Conservation (phyloP, 2,797 vertebrate species). For the Notamacropus eugenii region DNA sequence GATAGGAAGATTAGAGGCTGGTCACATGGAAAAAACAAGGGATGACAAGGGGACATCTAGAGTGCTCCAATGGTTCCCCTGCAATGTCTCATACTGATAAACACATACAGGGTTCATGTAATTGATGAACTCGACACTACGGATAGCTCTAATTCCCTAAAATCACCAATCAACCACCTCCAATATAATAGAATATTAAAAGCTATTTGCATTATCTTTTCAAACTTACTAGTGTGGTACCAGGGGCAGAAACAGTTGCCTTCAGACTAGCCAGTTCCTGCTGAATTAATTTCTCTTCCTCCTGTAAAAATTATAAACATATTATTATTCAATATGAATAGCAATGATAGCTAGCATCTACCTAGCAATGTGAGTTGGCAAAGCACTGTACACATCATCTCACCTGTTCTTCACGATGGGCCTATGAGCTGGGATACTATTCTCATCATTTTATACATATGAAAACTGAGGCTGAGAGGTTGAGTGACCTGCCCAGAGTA, state of each 20-base stretch:
- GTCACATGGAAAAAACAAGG: neutral
- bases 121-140: neutral
- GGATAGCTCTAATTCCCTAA: neutral
- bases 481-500: neutral
- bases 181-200: constrained; percentile 16
- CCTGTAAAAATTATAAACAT: constrained; percentile 84
- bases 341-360: neutral
- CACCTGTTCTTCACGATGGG: neutral
- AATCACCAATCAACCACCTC: constrained; percentile 10
- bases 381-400: neutral
- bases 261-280: constrained; percentile 93
- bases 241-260: constrained; percentile 93
- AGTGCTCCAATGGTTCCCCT: neutral
- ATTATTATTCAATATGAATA: neutral
- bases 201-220: neutral
- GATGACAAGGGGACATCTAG: neutral
- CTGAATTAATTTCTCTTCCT: constrained; percentile 97
- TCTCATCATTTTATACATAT: neutral
- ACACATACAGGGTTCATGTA: neutral
- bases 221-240: constrained; percentile 91
- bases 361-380: neutral
- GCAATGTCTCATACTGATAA: neutral
- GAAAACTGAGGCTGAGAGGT: neutral
- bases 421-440: neutral
- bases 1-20: neutral